These are phyloP conservation scores for Xiphorhynchus erythropygius DNA, from an alignment of 2,797 vertebrate species.

Conservation along the genomic window DNA sequence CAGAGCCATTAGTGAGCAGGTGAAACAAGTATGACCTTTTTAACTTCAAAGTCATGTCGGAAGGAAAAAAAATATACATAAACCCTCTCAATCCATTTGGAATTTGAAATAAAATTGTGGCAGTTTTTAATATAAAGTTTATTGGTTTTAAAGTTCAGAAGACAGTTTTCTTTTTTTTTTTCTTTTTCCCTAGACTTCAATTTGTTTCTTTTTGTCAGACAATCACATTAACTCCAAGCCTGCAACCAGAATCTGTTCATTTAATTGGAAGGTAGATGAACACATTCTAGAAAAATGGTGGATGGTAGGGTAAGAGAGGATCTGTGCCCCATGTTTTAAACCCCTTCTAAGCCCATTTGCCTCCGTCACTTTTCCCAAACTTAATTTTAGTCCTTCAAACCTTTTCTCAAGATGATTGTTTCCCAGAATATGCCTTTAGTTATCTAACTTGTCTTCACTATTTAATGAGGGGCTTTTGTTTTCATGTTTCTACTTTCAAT, in stretches of 20 bases:
- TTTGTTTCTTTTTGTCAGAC: neutral
- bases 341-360: neutral
- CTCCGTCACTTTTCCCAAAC: neutral
- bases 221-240: neutral
- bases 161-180: neutral
- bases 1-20: constrained; percentile 27
- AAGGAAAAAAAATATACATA: neutral
- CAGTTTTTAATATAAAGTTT: neutral
- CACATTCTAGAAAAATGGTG: neutral
- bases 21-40: constrained; percentile 49
- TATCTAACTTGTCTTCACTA: neutral
- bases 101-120: neutral
- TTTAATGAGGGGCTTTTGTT: neutral
- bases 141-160: neutral
- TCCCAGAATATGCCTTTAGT: neutral
- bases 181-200: neutral
- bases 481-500: neutral
- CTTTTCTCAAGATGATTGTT: neutral
- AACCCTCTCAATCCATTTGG: neutral
- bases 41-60: constrained; percentile 42
- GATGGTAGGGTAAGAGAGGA: fast-evolving
- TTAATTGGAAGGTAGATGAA: neutral
- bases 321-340: neutral
- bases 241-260: neutral
- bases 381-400: neutral